These are phyloP conservation scores for Crocallis elinguaria DNA, from an alignment of 2,888 invertebrate species.

Conservation along the genomic window DNA sequence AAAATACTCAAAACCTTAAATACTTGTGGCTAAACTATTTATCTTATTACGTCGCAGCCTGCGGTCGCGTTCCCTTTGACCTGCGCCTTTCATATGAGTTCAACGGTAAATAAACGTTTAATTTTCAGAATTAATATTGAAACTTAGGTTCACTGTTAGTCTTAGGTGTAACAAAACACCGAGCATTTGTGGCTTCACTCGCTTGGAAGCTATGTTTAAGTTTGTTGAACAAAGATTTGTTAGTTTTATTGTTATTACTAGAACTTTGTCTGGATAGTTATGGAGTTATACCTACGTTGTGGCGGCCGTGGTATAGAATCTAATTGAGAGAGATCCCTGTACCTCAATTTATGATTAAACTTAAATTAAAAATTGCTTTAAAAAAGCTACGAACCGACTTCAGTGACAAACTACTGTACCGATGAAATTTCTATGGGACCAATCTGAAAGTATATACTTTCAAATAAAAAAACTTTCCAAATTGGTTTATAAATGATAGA, in stretches of 20 bases:
- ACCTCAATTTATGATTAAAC: too few species aligned
- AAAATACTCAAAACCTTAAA: too few species aligned
- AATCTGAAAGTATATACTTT: too few species aligned
- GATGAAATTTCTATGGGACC: too few species aligned
- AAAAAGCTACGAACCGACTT: too few species aligned
- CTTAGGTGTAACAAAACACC: neutral
- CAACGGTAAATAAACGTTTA: slow-evolving; percentile 2
- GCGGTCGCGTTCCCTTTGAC: neutral
- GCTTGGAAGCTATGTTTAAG: neutral
- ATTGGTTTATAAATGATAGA: too few species aligned
- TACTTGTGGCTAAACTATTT: slow-evolving; percentile 11
- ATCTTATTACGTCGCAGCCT: slow-evolving; percentile 4
- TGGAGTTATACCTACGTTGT: too few species aligned
- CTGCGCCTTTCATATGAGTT: slow-evolving; percentile 1
- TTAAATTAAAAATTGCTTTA: too few species aligned
- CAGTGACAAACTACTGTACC: too few species aligned
- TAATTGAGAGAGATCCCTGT: too few species aligned
- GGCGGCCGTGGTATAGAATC: too few species aligned
- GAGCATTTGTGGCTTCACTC: neutral
- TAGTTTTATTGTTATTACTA: neutral
- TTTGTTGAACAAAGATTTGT: slow-evolving; percentile 1
- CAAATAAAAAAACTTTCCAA: too few species aligned
- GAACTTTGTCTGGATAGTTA: neutral
- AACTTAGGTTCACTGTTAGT: neutral
- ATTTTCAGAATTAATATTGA: neutral